Evolutionary conservation across 2,797 vertebrate genomes (phyloP).

Genomic region (Spinus olivaceus): DNA sequence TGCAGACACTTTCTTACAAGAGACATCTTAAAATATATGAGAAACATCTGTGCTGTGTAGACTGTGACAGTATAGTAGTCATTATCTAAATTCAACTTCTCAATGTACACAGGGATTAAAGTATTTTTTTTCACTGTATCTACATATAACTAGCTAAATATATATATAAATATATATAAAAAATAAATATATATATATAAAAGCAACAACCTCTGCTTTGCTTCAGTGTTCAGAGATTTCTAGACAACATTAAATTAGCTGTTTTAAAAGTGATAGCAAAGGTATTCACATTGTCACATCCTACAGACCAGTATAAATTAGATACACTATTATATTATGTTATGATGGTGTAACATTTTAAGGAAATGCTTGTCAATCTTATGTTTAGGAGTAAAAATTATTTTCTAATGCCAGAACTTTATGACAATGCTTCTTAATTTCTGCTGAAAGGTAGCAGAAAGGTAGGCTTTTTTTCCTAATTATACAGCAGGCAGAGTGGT

Average conservation of each 20-base stretch:
- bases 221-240: not conserved
- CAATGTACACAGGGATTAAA: not conserved
- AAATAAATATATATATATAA: not conserved
- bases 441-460: not conserved
- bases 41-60: not conserved
- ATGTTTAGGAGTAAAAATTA: not conserved
- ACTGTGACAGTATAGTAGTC: not conserved
- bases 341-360: not conserved
- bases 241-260: not conserved
- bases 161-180: not conserved
- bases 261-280: not conserved
- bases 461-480: not conserved
- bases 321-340: not conserved
- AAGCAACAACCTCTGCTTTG: not conserved
- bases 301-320: not conserved
- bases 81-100: not conserved
- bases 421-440: not conserved
- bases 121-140: not conserved
- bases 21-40: slow-evolving; percentile 67
- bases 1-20: slow-evolving; percentile 52
- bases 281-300: not conserved
- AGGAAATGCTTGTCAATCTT: not conserved
- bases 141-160: not conserved
- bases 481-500: not conserved
- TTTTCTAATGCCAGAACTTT: not conserved